These are phyloP conservation scores for Formica selysi DNA, from an alignment of 1,140 invertebrate species.

Conservation along the genomic window DNA sequence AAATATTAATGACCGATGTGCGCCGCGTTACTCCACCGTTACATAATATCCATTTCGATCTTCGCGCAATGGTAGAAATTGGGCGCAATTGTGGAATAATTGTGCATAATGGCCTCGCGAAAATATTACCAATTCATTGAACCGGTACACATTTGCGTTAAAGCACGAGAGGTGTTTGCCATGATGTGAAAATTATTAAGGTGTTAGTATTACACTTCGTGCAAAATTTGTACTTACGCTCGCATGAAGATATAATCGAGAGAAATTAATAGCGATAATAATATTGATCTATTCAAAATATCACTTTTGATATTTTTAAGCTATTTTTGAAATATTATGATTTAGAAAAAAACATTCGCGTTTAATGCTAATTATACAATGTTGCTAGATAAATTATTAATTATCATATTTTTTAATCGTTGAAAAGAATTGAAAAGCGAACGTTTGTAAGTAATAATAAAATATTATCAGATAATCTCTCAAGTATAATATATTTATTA, in stretches of 20 bases:
- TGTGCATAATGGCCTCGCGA: slow-evolving; percentile 65
- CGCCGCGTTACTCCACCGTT: slow-evolving; percentile 45
- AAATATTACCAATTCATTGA: slow-evolving; percentile 73
- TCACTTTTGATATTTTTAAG: not conserved
- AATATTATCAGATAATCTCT: not conserved
- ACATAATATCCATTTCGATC: slow-evolving; percentile 60
- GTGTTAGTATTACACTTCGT: slow-evolving; percentile 27
- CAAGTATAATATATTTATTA: not conserved
- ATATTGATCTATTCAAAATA: not conserved
- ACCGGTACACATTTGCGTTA: slow-evolving; percentile 48
- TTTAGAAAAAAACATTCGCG: no score
- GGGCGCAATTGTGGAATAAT: slow-evolving; percentile 74
- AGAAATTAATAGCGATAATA: not conserved
- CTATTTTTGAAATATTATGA: not conserved
- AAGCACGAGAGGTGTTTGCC: slow-evolving; percentile 28
- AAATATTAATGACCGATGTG: slow-evolving; percentile 74
- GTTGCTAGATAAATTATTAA: not conserved
- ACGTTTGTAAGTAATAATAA: not conserved
- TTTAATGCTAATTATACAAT: not conserved
- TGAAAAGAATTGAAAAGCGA: not conserved
- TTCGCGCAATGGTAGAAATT: slow-evolving; percentile 67
- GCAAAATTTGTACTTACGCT: slow-evolving; percentile 5
- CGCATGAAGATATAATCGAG: not conserved
- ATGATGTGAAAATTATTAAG: slow-evolving; percentile 45
- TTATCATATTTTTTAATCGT: not conserved